Evolutionary conservation across 2,797 vertebrate genomes (phyloP).

Genomic region (Phyllotis vaccarum): DNA sequence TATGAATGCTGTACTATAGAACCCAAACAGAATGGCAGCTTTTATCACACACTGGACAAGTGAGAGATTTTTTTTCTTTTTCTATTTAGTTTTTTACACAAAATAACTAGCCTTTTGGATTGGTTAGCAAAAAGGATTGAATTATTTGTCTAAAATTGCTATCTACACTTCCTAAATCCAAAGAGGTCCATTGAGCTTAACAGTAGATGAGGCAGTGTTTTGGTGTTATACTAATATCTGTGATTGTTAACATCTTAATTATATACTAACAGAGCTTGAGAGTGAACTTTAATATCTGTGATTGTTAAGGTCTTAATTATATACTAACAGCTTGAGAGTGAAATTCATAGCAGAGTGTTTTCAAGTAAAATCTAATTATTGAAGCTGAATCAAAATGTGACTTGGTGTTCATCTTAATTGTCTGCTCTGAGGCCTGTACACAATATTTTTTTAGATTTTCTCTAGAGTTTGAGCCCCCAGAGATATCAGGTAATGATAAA

Average conservation of each 20-base stretch:
- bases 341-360: background rate
- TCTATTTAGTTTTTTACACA: background rate
- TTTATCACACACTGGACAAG: background rate
- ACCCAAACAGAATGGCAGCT: fast-evolving
- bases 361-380: background rate
- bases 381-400: background rate
- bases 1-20: background rate
- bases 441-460: background rate
- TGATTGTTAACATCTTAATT: background rate
- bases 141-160: background rate
- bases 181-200: background rate
- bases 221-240: background rate
- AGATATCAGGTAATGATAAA: background rate
- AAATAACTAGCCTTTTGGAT: background rate
- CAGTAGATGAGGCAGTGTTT: background rate
- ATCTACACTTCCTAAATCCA: background rate
- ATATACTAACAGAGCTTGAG: no score
- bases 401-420: slow-evolving; percentile 12
- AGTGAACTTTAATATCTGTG: background rate
- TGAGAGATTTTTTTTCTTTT: background rate
- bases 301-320: background rate
- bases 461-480: background rate
- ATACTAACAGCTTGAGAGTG: background rate
- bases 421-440: background rate
- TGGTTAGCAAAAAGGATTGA: background rate